Base-by-base conservation (phyloP, 2,888 invertebrate species). In the Monochamus alternatus region DNA sequence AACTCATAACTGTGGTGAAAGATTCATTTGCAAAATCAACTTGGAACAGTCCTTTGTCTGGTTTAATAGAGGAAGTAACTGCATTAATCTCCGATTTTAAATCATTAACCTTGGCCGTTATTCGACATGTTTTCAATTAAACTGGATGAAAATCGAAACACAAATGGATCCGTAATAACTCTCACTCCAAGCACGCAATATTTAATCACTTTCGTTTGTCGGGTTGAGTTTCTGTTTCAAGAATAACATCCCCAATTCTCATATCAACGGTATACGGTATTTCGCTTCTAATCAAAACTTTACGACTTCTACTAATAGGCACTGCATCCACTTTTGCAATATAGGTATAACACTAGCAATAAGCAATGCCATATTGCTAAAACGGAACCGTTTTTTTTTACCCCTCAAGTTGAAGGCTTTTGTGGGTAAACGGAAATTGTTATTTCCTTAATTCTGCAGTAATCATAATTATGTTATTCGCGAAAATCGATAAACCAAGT, bases 51-150 rank as follows among this genome's bases (percentile, higher is more conserved):
- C 62, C 62, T 58, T 32, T 59, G 55, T 32, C 31, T 32, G 55
- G 47, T 60, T 69, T 59, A 67, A 47, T 64, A 44, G 31, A 38
- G 59, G 68, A 62, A 71, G 68, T 66, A 64, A 30, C 77, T 77
- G 78, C 22, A 22, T 78, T 76, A 79, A 79, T 78, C 75, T 75
- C 71, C 74, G 78, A 78, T 79, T 78, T 77, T 79, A 75, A 76
- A 77, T 84, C 80, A 85, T 85, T 85, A 85, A 86, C 86, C 86
- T 86, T 86, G 86, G 82, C 84, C 85, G 78, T 73, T 79, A 75
- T 74, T 78, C 76, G 63, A 77, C 75, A 76, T 79, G 74, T 80
- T 84, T 84, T 84, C 84, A 84, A 84, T 84, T 84, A 84, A 84
- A 80, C 74, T 75, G 55, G 81, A 80, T 81, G 75, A 81, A 80